Conservation (phyloP, 1,140 invertebrate genomes). For the Delia radicum region DNA sequence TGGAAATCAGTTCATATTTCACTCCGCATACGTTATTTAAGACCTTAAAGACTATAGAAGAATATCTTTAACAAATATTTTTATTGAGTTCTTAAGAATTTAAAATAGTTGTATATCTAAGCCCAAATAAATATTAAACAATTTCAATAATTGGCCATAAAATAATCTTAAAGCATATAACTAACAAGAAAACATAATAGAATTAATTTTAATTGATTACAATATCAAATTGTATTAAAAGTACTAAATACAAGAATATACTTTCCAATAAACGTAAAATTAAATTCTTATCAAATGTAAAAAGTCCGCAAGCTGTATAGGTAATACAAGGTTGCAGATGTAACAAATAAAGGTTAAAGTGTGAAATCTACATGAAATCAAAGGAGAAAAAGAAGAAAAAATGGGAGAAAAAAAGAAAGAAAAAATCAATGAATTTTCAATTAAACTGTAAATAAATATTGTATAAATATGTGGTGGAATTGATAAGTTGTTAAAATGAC, state of each 20-base stretch:
- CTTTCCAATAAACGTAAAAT: not conserved
- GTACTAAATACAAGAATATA: conserved; percentile 6
- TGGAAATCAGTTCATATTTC: no score
- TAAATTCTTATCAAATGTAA: conserved; percentile 13
- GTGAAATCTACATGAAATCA: not conserved
- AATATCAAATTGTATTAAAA: conserved; percentile 26
- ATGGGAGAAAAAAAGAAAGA: not conserved
- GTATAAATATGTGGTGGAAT: no score
- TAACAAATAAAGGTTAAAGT: conserved; percentile 19
- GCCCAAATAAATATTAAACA: no score
- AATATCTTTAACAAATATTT: no score
- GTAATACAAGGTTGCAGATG: not conserved
- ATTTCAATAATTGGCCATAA: no score
- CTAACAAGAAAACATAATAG: not conserved
- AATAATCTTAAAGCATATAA: not conserved
- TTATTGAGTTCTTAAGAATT: no score
- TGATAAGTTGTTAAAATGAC: no score
- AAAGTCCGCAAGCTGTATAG: conserved; percentile 2
- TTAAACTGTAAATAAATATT: no score
- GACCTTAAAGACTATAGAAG: no score
- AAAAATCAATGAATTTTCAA: conserved; percentile 21
- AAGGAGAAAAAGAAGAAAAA: not conserved
- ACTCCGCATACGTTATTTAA: no score
- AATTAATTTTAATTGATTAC: not conserved
- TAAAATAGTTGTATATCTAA: no score